Base-by-base conservation (phyloP, 2,888 invertebrate species). In the Campoplex nolae region DNA sequence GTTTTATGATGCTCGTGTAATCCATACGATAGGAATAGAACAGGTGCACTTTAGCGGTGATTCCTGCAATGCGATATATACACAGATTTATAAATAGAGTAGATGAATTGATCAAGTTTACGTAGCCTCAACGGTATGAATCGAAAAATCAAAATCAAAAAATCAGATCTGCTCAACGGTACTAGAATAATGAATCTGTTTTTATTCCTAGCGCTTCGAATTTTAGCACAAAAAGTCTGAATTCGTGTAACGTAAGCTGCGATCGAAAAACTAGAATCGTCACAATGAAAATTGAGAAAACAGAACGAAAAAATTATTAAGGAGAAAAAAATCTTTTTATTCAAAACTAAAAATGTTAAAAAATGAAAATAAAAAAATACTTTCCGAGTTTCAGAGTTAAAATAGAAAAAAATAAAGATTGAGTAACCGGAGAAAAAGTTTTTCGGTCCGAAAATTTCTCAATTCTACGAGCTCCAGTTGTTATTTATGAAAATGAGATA, bases 21-120 rank as follows among this genome's bases (percentile, higher is more conserved):
- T 79, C 78, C 32, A 74, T 70, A n/a, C 51, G 28, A 73, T 75
- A 28, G 56, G 78, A 70, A 28, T 35, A 35, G 78, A 75, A 71
- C 83, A 79, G 86, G 86, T 86, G 86, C 79, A 76, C 70, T 86
- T 73, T 75, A 79, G 23, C 75, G 35, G 58, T 42, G 23, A 35
- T 54, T 32, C 32, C 75, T 48, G 56, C 65, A 56, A 76, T 42
- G 80, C 51, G 74, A 38, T 74, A n/a, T 54, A 79, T 54, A 65
- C 6, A 23, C 56, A 70, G 56, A 16, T 75, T 32, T 75, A 75
- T 75, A 62, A 75, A 75, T 68, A 68, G n/a, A 8, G n/a, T 48
- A 3, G 48, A 71, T 45, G 16, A 16, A 45, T 28, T 28, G 48
- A 71, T 42, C 11, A 23, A 38, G 68, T 62, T 62, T 62, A 62